phyloP scores from a whole-genome alignment of 1,140 invertebrate genomes.

The Babylonia areolata region DNA sequence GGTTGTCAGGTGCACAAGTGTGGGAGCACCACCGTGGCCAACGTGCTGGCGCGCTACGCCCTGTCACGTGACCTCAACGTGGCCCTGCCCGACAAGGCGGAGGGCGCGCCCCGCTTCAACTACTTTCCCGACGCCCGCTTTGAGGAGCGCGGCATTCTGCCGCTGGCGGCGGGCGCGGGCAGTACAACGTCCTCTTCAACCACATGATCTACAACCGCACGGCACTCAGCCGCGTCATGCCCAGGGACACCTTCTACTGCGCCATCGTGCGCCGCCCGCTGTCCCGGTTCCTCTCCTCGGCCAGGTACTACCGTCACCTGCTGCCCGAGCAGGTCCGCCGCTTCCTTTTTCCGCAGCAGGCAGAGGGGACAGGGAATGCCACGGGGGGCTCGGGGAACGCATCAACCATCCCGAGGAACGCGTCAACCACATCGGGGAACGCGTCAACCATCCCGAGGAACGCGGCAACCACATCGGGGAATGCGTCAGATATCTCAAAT shows the following conservation, averaged over 20 bases:
- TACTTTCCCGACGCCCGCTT: neutral
- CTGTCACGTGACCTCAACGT: conserved; percentile 31
- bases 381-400: too few relatives aligned
- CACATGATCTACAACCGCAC: conserved; percentile 53
- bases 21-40: conserved; percentile 40
- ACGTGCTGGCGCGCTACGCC: conserved; percentile 40
- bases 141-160: conserved; percentile 20
- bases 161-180: conserved; percentile 2
- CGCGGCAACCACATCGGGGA: too few relatives aligned
- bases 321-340: too few relatives aligned
- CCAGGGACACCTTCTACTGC: conserved; percentile 45
- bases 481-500: too few relatives aligned
- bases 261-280: conserved; percentile 52
- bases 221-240: conserved; percentile 44
- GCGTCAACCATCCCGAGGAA: too few relatives aligned
- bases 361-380: too few relatives aligned
- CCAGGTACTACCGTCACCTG: conserved; percentile 49
- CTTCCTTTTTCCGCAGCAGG: too few relatives aligned
- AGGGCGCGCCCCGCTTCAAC: neutral
- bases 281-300: conserved; percentile 47
- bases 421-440: too few relatives aligned
- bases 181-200: conserved; percentile 48
- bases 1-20: conserved; percentile 41
- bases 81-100: conserved; percentile 33
- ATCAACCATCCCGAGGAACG: too few relatives aligned